phyloP scores from a whole-genome alignment of 2,113 vertebrate species.

The Myiopsitta monachus region DNA sequence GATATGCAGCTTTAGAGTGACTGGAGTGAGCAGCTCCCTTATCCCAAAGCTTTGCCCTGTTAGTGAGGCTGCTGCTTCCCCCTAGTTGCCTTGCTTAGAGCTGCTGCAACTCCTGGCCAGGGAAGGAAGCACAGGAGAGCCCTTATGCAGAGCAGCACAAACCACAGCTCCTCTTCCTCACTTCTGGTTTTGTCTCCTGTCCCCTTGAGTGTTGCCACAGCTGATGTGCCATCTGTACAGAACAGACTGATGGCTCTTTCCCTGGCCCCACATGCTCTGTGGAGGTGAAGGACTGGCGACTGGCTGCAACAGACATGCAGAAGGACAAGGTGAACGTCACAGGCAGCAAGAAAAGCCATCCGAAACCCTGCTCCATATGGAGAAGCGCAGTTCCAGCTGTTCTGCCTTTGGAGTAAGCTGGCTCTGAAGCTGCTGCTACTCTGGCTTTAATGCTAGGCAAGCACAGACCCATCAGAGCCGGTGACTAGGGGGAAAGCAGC shows the following conservation, averaged over 20 bases:
- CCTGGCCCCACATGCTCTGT: background rate
- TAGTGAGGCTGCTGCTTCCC: background rate
- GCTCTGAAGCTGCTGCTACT: background rate
- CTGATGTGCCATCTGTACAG: slow-evolving; percentile 3
- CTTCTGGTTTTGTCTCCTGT: background rate
- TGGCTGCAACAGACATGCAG: background rate
- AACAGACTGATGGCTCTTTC: background rate
- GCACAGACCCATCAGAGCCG: background rate
- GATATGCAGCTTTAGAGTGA: background rate
- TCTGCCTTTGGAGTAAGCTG: background rate
- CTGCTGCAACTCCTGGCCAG: background rate
- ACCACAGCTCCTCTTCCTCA: background rate
- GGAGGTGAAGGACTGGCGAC: background rate
- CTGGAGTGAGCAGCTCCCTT: background rate
- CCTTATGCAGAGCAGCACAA: background rate
- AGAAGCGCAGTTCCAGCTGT: slow-evolving; percentile 37
- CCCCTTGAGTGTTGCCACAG: background rate
- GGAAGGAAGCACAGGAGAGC: background rate
- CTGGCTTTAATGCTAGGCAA: background rate
- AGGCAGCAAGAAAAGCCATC: slow-evolving; percentile 30
- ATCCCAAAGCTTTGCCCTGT: background rate
- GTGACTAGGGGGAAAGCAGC: background rate
- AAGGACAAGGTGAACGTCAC: slow-evolving; percentile 37
- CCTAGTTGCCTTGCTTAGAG: background rate
- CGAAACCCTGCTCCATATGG: slow-evolving; percentile 8